Evolutionary conservation across 2,888 invertebrate species (phyloP), one percentile per base, ranked within the genome.

Genomic region (Laspeyria flexula): DNA sequence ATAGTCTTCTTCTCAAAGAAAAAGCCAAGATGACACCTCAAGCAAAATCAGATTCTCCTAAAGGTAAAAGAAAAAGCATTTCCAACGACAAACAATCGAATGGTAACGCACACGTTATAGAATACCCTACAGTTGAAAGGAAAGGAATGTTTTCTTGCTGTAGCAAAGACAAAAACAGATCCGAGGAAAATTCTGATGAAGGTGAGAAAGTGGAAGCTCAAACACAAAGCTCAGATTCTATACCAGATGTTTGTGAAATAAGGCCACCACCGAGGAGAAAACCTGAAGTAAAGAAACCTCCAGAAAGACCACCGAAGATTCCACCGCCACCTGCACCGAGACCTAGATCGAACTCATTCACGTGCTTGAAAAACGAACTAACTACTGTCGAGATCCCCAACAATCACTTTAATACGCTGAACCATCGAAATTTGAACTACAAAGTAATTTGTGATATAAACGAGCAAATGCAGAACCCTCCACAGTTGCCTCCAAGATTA

Each of bases 131-230:
- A 0, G 94, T 96, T 3, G 95, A 96, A 78, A 91, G 96, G 34
- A 95, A 95, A 86, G 94, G 95, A 46, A 94, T 95, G 79, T 96
- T 96, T 77, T 95, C 95, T 1, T 96, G 95, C 75, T 96, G 95
- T 73, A 94, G 94, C 45, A 95, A 94, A 84, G 92, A 93, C 66
- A 92, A 86, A 82, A 93, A 84, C 73, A 93, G 81, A 79, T 93
- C 83, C 31, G 93, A 93, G 37, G 93, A 93, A 46, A 93, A 79
- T 55, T 83, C 86, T 11, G 93, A 93, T 30, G 85, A 93, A 74
- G 74, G 79, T 23, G 88, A 86, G 51, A 86, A 86, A 63, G 74
- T 80, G 25, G 87, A 90, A 52, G 69, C 77, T 12, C 80, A 81
- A 12, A 71, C 87, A 52, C 86, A 90, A 50, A 88, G 83, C 50